phyloP scores from a whole-genome alignment of 2,113 vertebrate species.

The Forbesichthys papilliferus region DNA sequence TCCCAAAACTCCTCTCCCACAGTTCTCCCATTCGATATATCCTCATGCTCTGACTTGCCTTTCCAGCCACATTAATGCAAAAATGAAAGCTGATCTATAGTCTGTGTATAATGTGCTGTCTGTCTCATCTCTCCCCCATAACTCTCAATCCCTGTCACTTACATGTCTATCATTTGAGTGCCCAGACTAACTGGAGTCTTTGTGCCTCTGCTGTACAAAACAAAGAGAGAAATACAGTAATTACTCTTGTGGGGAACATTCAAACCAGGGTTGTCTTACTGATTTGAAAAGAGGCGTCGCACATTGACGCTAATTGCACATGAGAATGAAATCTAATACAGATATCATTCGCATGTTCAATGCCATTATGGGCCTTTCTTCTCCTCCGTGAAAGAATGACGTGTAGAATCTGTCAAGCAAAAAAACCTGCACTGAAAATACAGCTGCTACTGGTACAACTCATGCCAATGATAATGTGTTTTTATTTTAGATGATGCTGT shows the following conservation, averaged over 20 bases:
- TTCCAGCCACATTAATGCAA: conserved; percentile 15
- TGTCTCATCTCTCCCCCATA: conserved; percentile 1
- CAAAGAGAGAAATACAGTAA: conserved; percentile 29
- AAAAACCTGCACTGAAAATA: not conserved
- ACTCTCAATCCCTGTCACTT: conserved; percentile 38
- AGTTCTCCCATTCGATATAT: not conserved
- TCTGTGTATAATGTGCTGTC: conserved; percentile 29
- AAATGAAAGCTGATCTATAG: conserved; percentile 36
- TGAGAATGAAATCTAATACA: conserved; percentile 39
- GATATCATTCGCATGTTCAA: conserved; percentile 7
- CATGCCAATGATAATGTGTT: no score
- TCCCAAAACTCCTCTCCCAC: not conserved
- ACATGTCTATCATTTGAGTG: conserved; percentile 28
- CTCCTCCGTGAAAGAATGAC: not conserved
- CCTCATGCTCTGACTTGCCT: conserved; percentile 23
- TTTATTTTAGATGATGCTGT: no score
- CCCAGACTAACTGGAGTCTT: conserved; percentile 61
- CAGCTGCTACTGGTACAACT: not conserved
- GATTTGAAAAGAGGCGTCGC: conserved; percentile 39
- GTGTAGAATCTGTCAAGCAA: not conserved
- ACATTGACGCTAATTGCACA: conserved; percentile 48
- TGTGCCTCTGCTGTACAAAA: conserved; percentile 41
- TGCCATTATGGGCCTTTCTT: conserved; percentile 2
- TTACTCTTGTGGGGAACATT: conserved; percentile 47
- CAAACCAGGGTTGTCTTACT: conserved; percentile 36